phyloP scores from a whole-genome alignment of 92 coral and sea anemone genomes.

The Porites rus region DNA sequence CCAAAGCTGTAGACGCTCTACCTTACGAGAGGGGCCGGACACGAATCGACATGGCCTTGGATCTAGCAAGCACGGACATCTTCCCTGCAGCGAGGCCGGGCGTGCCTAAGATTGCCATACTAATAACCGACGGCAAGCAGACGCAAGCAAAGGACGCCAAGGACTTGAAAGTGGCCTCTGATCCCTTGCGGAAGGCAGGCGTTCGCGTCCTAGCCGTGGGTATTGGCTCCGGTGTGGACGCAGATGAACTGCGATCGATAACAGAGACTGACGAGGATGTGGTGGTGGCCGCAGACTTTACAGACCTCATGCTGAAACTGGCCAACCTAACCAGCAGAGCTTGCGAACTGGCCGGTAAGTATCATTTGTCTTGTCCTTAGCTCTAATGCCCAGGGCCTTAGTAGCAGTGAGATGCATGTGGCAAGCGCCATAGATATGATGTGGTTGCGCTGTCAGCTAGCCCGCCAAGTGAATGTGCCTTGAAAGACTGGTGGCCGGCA shows the following conservation, averaged over 20 bases:
- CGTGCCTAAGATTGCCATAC: constrained; percentile 25
- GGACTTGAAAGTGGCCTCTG: constrained; percentile 35
- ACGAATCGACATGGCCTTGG: constrained; percentile 22
- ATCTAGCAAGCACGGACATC: not conserved
- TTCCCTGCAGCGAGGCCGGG: constrained; percentile 35
- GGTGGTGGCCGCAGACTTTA: not conserved
- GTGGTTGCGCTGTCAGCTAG: not conserved
- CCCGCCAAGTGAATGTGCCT: not conserved
- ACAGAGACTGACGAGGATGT: constrained; percentile 17
- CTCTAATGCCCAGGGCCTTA: too few relatives aligned
- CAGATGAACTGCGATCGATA: constrained; percentile 7
- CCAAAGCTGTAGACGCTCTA: constrained; percentile 20
- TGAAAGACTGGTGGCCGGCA: too few relatives aligned
- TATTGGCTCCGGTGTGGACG: constrained; percentile 33
- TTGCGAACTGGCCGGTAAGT: constrained; percentile 6
- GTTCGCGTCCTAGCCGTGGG: constrained; percentile 53
- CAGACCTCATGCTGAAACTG: not conserved
- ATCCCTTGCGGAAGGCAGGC: constrained; percentile 40
- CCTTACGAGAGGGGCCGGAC: constrained; percentile 45
- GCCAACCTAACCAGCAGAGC: constrained; percentile 1
- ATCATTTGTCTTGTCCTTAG: not conserved
- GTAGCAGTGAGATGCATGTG: too few relatives aligned
- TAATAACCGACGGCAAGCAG: constrained; percentile 51
- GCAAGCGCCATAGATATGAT: too few relatives aligned
- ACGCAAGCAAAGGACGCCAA: constrained; percentile 30